Percentiles rank a stretch among this genome's conserved stretches.
Conservation (phyloP, 2,888 invertebrate species). For the Unio delphinus region DNA sequence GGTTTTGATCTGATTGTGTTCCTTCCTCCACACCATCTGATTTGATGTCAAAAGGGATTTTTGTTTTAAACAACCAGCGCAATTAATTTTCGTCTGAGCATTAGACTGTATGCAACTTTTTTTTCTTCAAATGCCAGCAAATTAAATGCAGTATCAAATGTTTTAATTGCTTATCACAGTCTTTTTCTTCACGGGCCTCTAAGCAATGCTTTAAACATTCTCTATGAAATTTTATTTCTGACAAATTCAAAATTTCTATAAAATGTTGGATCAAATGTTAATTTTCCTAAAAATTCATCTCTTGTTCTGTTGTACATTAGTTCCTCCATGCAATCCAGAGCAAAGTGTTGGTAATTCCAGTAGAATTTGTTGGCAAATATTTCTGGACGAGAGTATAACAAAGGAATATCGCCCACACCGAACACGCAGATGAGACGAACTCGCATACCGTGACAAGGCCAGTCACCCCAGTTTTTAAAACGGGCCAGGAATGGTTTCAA, state of each 20-base stretch:
- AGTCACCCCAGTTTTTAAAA: conserved; percentile 60
- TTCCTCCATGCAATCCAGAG: conserved; percentile 59
- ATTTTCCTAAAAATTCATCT: conserved; percentile 29
- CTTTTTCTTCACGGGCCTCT: no score
- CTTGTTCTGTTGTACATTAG: conserved; percentile 41
- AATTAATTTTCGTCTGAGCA: no score
- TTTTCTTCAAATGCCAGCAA: no score
- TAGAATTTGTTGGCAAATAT: conserved; percentile 67
- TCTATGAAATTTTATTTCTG: conserved; percentile 16
- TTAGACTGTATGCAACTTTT: no score
- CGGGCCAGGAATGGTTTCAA: conserved; percentile 50
- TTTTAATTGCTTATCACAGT: no score
- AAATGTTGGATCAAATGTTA: conserved; percentile 26
- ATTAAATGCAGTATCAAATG: no score
- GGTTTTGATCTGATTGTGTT: no score
- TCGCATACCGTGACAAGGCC: conserved; percentile 52
- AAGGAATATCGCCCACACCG: conserved; percentile 58
- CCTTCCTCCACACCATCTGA: no score
- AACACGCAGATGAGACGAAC: conserved; percentile 62
- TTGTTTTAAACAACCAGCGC: no score
- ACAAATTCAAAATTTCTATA: conserved; percentile 38
- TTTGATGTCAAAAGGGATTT: no score
- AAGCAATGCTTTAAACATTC: background rate
- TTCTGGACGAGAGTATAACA: conserved; percentile 45
- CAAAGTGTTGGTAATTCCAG: conserved; percentile 47